Base-by-base conservation (phyloP, 2,888 invertebrate species). In the Glyphotaelius pellucidus region DNA sequence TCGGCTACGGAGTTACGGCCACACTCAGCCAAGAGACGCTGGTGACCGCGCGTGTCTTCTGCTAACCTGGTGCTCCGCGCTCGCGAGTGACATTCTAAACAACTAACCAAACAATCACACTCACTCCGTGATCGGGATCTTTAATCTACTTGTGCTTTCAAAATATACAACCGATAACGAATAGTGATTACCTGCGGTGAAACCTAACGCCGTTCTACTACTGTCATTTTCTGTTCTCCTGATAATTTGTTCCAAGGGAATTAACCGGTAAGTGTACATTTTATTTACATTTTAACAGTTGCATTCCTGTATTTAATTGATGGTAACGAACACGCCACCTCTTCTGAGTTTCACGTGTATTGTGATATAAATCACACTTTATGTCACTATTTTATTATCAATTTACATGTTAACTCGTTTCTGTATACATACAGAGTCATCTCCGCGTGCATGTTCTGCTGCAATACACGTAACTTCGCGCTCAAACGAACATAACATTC, bases 21-120 rank as follows among this genome's bases (percentile, higher is more conserved):
- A 87, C 92, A 92, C 79, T 92, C 92, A 79, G 90, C 67, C 11
- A 67, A 88, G 92, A 90, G 90, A 90, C 92, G 92, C 38, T 67
- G 88, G 67, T n/a, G 90, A 87, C 83, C 88, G 92, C 90, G 90
- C 92, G 89, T 87, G 92, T 92, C 90, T 88, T 90, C 90, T 90
- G 90, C 67, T 80, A 19, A 38, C 92, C 92, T 80, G 86, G 47
- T 91, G 90, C 80, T 83, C 85, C 80, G 89, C 80, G 89, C 52
- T 80, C 90, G 88, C 90, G 88, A 92, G 90, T 92, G 90, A 87
- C 91, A 47, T 90, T 90, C 90, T 38, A 42, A 85, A 38, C 80
- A 85, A 67, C 31, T 80, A 30, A n/a, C 52, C 25, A 67, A 67
- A 67, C 25, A 67, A 67, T 67, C 67, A 79, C 67, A 89, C 32